phyloP scores from a whole-genome alignment of 2,888 invertebrate species.

The Chirona hameri region DNA sequence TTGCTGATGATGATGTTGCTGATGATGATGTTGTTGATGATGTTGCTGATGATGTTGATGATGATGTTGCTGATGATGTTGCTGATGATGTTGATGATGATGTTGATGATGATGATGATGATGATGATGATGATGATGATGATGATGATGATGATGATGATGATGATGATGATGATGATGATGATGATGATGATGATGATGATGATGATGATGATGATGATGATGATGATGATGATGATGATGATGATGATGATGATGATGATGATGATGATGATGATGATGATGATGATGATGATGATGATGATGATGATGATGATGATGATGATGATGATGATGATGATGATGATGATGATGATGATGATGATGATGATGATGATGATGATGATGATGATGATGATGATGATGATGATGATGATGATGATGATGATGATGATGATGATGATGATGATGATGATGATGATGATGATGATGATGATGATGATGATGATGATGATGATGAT shows the following conservation, averaged over 20 bases:
- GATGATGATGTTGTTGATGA: too few relatives aligned
- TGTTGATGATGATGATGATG: conserved; percentile 12
- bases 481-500: background rate
- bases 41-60: too few relatives aligned
- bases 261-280: conserved; percentile 22
- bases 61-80: too few relatives aligned
- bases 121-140: conserved; percentile 22
- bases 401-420: conserved; percentile 22
- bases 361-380: conserved; percentile 22
- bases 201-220: conserved; percentile 22
- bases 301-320: conserved; percentile 22
- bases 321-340: conserved; percentile 22
- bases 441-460: conserved; percentile 22
- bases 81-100: too few relatives aligned
- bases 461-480: conserved; percentile 22
- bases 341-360: conserved; percentile 22
- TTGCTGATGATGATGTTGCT: too few relatives aligned
- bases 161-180: conserved; percentile 22
- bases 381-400: conserved; percentile 22
- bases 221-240: conserved; percentile 22
- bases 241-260: conserved; percentile 22
- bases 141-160: conserved; percentile 22
- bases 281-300: conserved; percentile 22
- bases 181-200: conserved; percentile 22
- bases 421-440: conserved; percentile 22